Percentiles rank a stretch among this genome's conserved stretches.
These are phyloP conservation scores for Samia ricini DNA, from an alignment of 1,140 invertebrate species.

Conservation along the genomic window DNA sequence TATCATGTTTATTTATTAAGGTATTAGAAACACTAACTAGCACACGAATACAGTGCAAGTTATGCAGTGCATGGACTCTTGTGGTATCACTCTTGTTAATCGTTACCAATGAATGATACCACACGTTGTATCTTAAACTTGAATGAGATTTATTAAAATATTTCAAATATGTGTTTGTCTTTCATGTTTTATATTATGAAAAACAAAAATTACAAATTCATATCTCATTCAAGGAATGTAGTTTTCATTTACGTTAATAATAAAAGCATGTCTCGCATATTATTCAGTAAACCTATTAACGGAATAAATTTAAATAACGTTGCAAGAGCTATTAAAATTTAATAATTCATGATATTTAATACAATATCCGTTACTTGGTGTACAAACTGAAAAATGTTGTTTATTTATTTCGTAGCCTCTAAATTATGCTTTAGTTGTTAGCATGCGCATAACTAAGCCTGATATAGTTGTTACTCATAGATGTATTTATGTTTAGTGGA, in stretches of 20 bases:
- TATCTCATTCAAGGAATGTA: slow-evolving; percentile 1
- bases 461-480: background rate
- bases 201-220: background rate
- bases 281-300: background rate
- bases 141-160: background rate
- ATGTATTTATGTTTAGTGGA: background rate
- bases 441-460: background rate
- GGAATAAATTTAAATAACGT: too few species aligned
- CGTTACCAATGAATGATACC: background rate
- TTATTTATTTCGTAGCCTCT: background rate
- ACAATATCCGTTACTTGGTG: background rate
- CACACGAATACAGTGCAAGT: too few species aligned
- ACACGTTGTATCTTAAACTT: background rate
- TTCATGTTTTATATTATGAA: background rate
- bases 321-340: too few species aligned
- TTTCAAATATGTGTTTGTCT: background rate
- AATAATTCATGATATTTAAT: too few species aligned
- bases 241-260: background rate
- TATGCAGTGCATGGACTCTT: too few species aligned
- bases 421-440: background rate
- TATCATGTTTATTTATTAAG: too few species aligned
- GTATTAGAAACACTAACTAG: too few species aligned
- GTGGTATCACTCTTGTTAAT: background rate
- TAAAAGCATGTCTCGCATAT: background rate
- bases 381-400: background rate